Conservation (phyloP, 2,113 vertebrate species). For the Cinclus mexicanus region DNA sequence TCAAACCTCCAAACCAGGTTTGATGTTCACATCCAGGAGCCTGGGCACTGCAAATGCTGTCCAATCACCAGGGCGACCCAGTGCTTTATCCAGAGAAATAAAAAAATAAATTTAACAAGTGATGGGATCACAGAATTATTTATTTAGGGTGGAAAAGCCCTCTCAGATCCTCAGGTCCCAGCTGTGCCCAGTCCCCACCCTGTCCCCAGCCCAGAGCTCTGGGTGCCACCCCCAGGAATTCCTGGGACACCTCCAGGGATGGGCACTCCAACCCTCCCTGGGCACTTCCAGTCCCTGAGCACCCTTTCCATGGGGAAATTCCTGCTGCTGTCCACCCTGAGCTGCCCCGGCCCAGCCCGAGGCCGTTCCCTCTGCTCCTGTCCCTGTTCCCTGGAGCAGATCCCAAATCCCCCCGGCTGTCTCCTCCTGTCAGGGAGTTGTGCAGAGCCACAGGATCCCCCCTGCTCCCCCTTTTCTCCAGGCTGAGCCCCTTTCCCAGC, state of each 20-base stretch:
- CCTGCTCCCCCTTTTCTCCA: background rate
- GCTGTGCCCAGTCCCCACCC: rapidly evolving
- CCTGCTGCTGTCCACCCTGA: background rate
- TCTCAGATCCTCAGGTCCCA: rapidly evolving
- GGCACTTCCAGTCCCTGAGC: background rate
- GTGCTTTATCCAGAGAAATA: background rate
- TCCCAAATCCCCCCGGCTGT: background rate
- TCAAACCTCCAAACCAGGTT: background rate
- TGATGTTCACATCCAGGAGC: background rate
- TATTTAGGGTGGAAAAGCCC: background rate
- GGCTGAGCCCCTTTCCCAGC: background rate
- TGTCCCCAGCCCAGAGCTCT: background rate
- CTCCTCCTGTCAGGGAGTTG: too few relatives aligned
- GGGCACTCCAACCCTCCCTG: background rate
- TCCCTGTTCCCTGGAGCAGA: background rate
- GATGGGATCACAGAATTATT: background rate
- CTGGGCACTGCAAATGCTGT: background rate
- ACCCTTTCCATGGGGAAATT: background rate
- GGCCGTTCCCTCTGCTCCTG: background rate
- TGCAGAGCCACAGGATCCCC: too few relatives aligned
- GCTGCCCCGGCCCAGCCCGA: background rate
- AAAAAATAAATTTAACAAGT: background rate
- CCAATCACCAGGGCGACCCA: background rate
- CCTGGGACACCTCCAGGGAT: background rate
- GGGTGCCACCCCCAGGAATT: background rate